Conservation (phyloP, 2,797 vertebrate species). For the Gymnothorax reevesii region DNA sequence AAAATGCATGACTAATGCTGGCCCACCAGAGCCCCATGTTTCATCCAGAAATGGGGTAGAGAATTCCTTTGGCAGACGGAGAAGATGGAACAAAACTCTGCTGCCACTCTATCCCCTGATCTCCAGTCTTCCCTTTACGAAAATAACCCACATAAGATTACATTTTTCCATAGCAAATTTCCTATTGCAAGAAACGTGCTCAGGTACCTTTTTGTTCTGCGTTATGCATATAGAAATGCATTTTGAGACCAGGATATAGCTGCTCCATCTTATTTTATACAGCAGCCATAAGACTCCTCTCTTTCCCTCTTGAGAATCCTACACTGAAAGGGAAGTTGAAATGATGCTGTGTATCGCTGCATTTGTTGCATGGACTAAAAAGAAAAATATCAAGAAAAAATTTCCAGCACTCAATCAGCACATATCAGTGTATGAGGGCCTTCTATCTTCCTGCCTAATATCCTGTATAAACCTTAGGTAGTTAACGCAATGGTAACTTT, state of each 20-base stretch:
- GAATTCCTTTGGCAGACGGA: conserved; percentile 27
- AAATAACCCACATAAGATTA: conserved; percentile 1
- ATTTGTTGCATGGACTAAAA: background rate
- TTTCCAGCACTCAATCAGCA: background rate
- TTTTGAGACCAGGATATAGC: background rate
- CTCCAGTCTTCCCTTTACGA: conserved; percentile 5
- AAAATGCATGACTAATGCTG: conserved; percentile 34
- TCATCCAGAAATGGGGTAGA: conserved; percentile 22
- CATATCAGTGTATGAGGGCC: background rate
- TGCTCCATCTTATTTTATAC: background rate
- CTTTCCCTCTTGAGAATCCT: background rate
- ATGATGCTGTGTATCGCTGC: background rate
- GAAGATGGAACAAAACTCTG: conserved; percentile 16
- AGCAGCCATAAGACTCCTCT: background rate
- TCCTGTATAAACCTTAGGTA: too few species aligned
- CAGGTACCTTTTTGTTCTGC: conserved; percentile 4
- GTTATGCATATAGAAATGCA: background rate
- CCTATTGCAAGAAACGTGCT: background rate
- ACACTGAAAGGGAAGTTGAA: conserved; percentile 5
- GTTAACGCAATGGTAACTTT: too few species aligned
- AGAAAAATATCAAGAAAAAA: background rate
- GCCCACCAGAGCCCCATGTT: conserved; percentile 24
- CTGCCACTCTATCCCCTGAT: conserved; percentile 15
- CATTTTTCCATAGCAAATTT: background rate
- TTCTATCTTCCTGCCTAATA: background rate